phyloP scores from a whole-genome alignment of 2,888 invertebrate species.

The Ceramica pisi region DNA sequence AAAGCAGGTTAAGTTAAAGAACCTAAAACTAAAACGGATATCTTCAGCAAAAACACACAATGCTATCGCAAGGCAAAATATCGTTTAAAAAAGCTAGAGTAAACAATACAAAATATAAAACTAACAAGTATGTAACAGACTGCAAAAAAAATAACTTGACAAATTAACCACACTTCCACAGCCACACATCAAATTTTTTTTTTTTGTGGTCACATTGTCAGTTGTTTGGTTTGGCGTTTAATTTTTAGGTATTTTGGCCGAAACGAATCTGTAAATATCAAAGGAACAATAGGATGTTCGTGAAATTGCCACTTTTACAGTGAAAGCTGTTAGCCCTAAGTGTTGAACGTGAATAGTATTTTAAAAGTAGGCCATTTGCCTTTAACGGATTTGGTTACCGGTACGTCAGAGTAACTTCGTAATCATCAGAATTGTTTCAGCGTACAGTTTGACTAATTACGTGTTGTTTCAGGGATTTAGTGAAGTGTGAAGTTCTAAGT shows the following conservation, averaged over 20 bases:
- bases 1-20: not conserved
- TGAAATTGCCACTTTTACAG: slow-evolving; percentile 67
- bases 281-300: slow-evolving; percentile 72
- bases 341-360: slow-evolving; percentile 78
- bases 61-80: not conserved
- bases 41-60: not conserved
- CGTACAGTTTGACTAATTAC: slow-evolving; percentile 47
- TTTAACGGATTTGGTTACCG: slow-evolving; percentile 88
- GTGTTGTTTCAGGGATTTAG: slow-evolving; percentile 74
- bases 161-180: too few species aligned
- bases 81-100: not conserved
- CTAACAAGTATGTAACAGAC: not conserved
- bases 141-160: too few species aligned
- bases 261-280: slow-evolving; percentile 85
- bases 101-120: not conserved
- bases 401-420: slow-evolving; percentile 82
- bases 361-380: slow-evolving; percentile 80
- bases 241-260: slow-evolving; percentile 64
- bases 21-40: not conserved
- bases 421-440: slow-evolving; percentile 68
- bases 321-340: slow-evolving; percentile 67
- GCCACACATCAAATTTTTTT: slow-evolving; percentile 4
- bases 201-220: slow-evolving; percentile 57
- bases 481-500: slow-evolving; percentile 71
- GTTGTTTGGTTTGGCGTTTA: slow-evolving; percentile 70